These are phyloP conservation scores for Oryctolagus cuniculus DNA, from an alignment of 2,113 vertebrate species.

Conservation along the genomic window mOryCun1.1 NC_091441.1:80120001-80120500, in stretches of 20 bases:
- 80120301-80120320: background rate
- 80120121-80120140: background rate
- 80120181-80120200: background rate
- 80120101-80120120: no score
- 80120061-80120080: slow-evolving; percentile 34
- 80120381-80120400: background rate
- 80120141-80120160: background rate
- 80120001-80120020: slow-evolving; percentile 98
- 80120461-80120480: no score
- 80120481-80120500: no score
- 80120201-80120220: background rate
- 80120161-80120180: background rate
- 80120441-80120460: no score
- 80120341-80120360: background rate
- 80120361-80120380: background rate
- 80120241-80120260: background rate
- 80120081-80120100: background rate
- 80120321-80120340: background rate
- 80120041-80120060: slow-evolving; percentile 97
- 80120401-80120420: background rate
- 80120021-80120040: slow-evolving; percentile 98
- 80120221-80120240: background rate
- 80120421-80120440: no score
- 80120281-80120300: background rate
- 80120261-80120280: background rate